phyloP scores from a whole-genome alignment of 1,140 invertebrate species.

The Drosophila lacteicornis region DNA sequence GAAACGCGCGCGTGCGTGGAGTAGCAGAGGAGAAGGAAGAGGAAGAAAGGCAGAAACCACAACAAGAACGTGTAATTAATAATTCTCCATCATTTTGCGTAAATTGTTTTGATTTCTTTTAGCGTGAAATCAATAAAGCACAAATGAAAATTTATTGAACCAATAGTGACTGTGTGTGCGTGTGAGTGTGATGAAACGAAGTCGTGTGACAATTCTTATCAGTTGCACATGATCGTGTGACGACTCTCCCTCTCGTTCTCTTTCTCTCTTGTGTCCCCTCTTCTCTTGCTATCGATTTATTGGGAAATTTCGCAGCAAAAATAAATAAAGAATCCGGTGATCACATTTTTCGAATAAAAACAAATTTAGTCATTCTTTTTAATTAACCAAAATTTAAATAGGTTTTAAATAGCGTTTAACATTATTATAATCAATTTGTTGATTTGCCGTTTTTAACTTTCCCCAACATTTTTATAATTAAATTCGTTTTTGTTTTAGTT shows the following conservation, averaged over 20 bases:
- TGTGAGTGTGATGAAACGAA: slow-evolving; percentile 41
- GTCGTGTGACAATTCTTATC: slow-evolving; percentile 78
- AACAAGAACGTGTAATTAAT: slow-evolving; percentile 61
- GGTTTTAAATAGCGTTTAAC: background rate
- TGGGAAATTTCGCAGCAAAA: slow-evolving; percentile 34
- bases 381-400: background rate
- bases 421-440: too few species aligned
- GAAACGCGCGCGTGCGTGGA: slow-evolving; percentile 69
- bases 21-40: slow-evolving; percentile 10
- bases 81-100: slow-evolving; percentile 64
- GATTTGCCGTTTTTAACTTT: too few species aligned
- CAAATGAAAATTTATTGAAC: slow-evolving; percentile 76
- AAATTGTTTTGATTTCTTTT: slow-evolving; percentile 79
- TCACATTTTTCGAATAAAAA: slow-evolving; percentile 1
- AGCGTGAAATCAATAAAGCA: slow-evolving; percentile 74
- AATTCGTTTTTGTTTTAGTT: slow-evolving; percentile 22
- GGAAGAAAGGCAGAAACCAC: slow-evolving; percentile 7
- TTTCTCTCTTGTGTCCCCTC: background rate
- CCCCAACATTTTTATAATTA: background rate
- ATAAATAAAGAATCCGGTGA: background rate
- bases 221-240: slow-evolving; percentile 77
- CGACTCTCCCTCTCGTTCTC: slow-evolving; percentile 18
- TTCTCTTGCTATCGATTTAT: slow-evolving; percentile 57
- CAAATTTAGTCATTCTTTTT: background rate
- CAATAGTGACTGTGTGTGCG: slow-evolving; percentile 15